A percentile compares a stretch with the other conserved stretches of the same genome.
phyloP scores from a whole-genome alignment of 92 coral and sea anemone genomes.

The Paramuricea clavata region DNA sequence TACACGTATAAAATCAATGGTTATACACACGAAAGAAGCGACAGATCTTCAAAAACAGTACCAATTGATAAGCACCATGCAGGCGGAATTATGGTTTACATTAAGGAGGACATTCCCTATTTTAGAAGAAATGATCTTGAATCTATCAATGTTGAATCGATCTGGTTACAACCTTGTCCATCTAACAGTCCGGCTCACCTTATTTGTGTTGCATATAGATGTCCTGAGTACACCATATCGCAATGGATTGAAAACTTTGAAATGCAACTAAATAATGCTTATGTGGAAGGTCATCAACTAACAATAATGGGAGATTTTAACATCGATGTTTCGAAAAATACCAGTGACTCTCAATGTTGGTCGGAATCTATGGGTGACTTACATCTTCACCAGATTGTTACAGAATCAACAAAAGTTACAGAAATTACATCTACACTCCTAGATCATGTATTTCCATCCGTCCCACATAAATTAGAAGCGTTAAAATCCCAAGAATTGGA shows the following conservation, averaged over 20 bases:
- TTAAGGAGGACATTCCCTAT: conserved; percentile 4
- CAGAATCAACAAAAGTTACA: no score
- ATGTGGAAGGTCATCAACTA: no score
- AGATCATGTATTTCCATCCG: no score
- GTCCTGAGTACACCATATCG: not conserved
- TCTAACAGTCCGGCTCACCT: not conserved
- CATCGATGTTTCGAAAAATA: no score
- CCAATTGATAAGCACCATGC: not conserved
- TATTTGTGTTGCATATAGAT: conserved; percentile 26
- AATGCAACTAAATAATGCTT: no score
- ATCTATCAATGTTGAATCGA: conserved; percentile 9
- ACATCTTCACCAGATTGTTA: no score
- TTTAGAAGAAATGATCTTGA: conserved; percentile 10
- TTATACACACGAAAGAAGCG: not conserved
- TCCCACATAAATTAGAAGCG: conserved; percentile 18
- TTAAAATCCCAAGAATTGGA: conserved; percentile 42
- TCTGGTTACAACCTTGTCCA: conserved; percentile 1
- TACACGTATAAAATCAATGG: conserved; percentile 6
- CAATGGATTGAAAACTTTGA: no score
- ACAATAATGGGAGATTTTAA: no score
- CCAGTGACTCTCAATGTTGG: no score
- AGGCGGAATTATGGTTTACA: conserved; percentile 12
- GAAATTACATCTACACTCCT: no score
- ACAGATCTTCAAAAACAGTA: not conserved
- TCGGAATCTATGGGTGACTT: no score